Evolutionary conservation across 2,888 invertebrate species (phyloP).

Genomic region (Mimumesa dahlbomi): DNA sequence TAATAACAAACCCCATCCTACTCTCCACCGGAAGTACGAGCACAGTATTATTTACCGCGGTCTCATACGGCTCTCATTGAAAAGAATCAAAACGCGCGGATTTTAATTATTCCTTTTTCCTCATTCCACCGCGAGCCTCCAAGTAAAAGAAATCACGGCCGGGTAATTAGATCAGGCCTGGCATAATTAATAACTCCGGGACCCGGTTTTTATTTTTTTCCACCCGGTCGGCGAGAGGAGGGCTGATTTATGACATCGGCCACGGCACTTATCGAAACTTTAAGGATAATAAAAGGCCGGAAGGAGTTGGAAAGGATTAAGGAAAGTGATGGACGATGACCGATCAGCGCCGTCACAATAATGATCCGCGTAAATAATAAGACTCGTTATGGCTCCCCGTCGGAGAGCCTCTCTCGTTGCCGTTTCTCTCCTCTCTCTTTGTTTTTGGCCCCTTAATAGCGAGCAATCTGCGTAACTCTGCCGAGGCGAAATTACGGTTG

Average conservation of each 20-base stretch:
- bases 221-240: slow-evolving; percentile 50
- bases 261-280: slow-evolving; percentile 74
- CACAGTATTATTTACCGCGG: no score
- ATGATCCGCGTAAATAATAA: slow-evolving; percentile 78
- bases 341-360: slow-evolving; percentile 78
- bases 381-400: slow-evolving; percentile 38
- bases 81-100: no score
- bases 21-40: no score
- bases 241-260: slow-evolving; percentile 75
- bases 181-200: slow-evolving; percentile 49
- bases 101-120: no score
- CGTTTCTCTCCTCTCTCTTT: slow-evolving; percentile 30
- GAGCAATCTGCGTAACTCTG: slow-evolving; percentile 13
- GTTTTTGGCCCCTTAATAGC: slow-evolving; percentile 46
- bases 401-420: neutral
- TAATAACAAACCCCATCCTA: no score
- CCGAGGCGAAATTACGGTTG: slow-evolving; percentile 22
- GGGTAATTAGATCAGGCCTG: slow-evolving; percentile 45
- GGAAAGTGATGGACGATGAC: slow-evolving; percentile 77
- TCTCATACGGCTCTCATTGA: no score
- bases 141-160: neutral
- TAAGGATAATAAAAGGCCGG: slow-evolving; percentile 74
- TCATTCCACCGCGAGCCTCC: no score
- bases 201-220: slow-evolving; percentile 40
- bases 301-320: slow-evolving; percentile 58